A percentile compares a stretch with the other conserved stretches of the same genome.
Conservation (phyloP, 2,113 vertebrate genomes). For the Phoxinus phoxinus region DNA sequence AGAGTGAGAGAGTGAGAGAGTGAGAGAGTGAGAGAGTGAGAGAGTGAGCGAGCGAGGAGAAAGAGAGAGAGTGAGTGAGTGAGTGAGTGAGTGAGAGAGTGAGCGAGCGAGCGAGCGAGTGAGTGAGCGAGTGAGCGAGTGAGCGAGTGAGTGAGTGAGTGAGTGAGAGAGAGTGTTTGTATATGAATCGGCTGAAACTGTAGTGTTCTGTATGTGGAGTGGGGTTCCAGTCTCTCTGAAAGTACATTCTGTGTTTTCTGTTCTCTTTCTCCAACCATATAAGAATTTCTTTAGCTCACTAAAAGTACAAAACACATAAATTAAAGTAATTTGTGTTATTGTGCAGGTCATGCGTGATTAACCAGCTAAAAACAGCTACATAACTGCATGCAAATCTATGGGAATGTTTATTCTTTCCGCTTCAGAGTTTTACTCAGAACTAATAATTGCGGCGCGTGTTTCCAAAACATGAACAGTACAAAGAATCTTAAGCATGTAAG, state of each 20-base stretch:
- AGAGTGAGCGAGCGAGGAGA: too few relatives aligned
- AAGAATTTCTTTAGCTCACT: neutral
- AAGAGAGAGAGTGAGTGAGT: neutral
- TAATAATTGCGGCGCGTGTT: conserved; percentile 4
- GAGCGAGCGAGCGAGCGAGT: too few relatives aligned
- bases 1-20: too few relatives aligned
- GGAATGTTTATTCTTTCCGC: conserved; percentile 4
- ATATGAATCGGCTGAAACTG: conserved; percentile 8
- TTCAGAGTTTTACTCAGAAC: neutral
- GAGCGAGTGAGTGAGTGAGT: conserved; percentile 6
- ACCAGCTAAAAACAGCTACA: conserved; percentile 15
- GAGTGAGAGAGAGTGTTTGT: neutral
- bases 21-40: too few relatives aligned
- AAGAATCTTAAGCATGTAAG: conserved; percentile 11
- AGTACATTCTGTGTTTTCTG: conserved; percentile 35
- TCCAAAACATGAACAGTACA: conserved; percentile 16
- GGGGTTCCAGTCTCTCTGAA: neutral
- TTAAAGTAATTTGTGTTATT: neutral
- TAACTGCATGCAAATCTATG: conserved; percentile 20
- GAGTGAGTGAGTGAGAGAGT: conserved; percentile 16
- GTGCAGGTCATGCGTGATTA: neutral
- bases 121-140: too few relatives aligned
- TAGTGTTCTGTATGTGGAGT: neutral
- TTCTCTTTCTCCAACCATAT: conserved; percentile 8
- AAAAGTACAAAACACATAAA: conserved; percentile 17